Conservation (phyloP, 2,113 vertebrate species). For the Micronycteris hirsuta region DNA sequence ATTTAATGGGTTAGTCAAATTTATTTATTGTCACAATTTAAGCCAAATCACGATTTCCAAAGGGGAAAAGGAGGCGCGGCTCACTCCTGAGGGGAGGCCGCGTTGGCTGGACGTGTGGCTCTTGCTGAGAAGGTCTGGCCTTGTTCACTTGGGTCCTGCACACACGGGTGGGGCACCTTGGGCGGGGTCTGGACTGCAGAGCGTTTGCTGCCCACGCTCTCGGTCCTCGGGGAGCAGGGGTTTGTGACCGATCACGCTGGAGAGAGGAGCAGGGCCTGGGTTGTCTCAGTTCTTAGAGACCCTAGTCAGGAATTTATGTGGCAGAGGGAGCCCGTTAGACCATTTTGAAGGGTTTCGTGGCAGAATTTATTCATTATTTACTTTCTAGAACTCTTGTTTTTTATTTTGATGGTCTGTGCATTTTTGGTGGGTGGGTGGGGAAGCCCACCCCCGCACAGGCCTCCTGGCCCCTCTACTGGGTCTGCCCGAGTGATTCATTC, state of each 20-base stretch:
- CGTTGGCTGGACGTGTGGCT: slow-evolving; percentile 24
- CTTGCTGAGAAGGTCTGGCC: slow-evolving; percentile 33
- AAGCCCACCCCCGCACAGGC: not conserved
- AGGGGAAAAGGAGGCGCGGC: not conserved
- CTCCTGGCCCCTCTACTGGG: not conserved
- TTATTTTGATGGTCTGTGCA: not conserved
- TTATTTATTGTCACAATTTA: not conserved
- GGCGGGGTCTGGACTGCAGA: slow-evolving; percentile 54
- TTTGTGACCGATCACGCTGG: rapidly evolving
- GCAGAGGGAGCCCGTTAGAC: not conserved
- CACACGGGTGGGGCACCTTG: slow-evolving; percentile 34
- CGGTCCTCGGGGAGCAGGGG: not conserved
- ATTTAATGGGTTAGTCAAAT: not conserved
- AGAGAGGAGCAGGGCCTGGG: not conserved
- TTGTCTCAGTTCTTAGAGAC: not conserved
- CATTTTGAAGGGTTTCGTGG: not conserved
- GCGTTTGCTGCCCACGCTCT: not conserved
- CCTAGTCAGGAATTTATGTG: not conserved
- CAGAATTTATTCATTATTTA: not conserved
- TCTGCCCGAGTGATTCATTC: rapidly evolving
- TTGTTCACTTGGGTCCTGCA: not conserved
- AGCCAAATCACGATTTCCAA: not conserved
- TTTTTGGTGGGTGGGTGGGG: not conserved
- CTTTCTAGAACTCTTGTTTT: not conserved
- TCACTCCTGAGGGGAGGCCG: slow-evolving; percentile 24